A percentile compares a stretch with the other conserved stretches of the same genome.
Evolutionary conservation across 2,113 vertebrate genomes (phyloP).

Genomic region (Loxodonta africana): DNA sequence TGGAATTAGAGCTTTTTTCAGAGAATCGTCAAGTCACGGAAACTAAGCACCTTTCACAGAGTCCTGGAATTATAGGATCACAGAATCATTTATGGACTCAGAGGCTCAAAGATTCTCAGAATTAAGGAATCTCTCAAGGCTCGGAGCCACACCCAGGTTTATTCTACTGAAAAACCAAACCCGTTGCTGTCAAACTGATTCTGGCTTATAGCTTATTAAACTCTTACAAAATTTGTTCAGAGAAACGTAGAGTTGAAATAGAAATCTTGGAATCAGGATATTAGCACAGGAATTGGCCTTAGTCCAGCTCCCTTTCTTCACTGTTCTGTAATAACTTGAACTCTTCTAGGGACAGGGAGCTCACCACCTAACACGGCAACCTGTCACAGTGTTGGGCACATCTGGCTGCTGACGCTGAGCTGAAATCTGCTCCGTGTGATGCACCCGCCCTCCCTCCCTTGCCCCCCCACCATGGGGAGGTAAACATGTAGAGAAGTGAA

Average conservation of each 20-base stretch:
- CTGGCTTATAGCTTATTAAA: background rate
- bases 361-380: background rate
- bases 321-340: background rate
- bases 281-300: background rate
- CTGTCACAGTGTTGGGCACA: no score
- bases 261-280: background rate
- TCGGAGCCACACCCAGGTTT: background rate
- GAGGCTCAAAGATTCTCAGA: background rate
- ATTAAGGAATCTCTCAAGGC: background rate
- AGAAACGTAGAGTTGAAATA: rapidly evolving
- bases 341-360: background rate
- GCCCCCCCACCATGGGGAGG: background rate
- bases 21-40: background rate
- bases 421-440: rapidly evolving
- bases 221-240: background rate
- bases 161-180: background rate
- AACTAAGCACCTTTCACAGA: background rate
- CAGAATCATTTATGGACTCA: background rate
- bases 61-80: background rate
- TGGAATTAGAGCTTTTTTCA: background rate
- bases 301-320: background rate
- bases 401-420: background rate
- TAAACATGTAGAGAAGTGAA: background rate
- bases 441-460: background rate
- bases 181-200: background rate